phyloP scores from a whole-genome alignment of 2,797 vertebrate species.

The Rallus crepitans region DNA sequence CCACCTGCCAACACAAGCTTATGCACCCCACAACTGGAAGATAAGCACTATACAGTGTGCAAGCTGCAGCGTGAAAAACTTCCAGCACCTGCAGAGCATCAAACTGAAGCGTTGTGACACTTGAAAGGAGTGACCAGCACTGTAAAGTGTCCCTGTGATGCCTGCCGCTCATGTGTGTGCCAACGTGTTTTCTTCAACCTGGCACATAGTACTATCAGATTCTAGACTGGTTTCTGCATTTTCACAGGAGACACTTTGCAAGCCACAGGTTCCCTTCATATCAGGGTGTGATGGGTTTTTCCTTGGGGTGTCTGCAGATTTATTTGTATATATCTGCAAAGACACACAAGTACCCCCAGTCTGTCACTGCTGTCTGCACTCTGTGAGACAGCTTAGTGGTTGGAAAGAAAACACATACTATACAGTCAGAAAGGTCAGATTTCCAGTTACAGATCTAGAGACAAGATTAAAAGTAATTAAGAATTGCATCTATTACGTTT shows the following conservation, averaged over 20 bases:
- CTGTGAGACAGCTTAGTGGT: neutral
- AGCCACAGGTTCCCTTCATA: neutral
- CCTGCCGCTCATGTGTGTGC: neutral
- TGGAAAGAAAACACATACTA: neutral
- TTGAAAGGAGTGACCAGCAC: neutral
- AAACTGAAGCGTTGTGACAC: neutral
- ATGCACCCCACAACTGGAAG: neutral
- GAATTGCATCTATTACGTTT: neutral
- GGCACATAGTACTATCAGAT: neutral
- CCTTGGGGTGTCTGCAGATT: neutral
- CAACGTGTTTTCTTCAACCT: neutral
- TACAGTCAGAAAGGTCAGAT: neutral
- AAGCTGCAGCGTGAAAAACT: neutral
- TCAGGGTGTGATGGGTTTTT: neutral
- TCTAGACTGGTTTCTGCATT: neutral
- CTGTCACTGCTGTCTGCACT: neutral
- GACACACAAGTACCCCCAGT: neutral
- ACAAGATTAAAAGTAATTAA: neutral
- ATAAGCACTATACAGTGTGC: neutral
- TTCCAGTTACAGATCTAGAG: neutral
- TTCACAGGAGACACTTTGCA: neutral
- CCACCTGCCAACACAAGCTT: neutral
- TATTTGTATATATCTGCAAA: neutral
- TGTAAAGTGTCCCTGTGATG: neutral
- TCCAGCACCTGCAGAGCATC: neutral